A percentile compares a stretch with the other conserved stretches of the same genome.
phyloP scores from a whole-genome alignment of 2,113 vertebrate species.

The Falco punctatus region DNA sequence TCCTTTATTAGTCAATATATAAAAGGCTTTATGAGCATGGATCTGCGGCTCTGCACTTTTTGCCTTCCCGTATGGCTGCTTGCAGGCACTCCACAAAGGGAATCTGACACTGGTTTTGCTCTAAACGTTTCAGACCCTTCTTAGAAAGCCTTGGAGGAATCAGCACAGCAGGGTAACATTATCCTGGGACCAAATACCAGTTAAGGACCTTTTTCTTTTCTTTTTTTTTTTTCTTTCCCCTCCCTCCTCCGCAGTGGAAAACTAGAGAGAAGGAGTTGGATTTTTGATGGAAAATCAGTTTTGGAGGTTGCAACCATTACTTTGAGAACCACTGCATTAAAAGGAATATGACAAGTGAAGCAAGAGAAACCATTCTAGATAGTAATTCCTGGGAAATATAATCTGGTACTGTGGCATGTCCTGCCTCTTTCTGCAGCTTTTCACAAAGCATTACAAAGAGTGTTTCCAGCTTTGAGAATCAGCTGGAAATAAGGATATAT shows the following conservation, averaged over 20 bases:
- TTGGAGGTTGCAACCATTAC: neutral
- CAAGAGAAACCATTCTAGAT: neutral
- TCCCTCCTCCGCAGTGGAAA: neutral
- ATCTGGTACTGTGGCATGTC: neutral
- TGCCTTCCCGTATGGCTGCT: neutral
- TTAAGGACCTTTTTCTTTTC: neutral
- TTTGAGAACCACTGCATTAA: neutral
- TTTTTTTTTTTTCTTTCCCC: neutral
- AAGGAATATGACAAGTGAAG: neutral
- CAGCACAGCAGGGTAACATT: neutral
- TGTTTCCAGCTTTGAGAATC: neutral
- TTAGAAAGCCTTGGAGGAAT: neutral
- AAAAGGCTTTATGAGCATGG: neutral
- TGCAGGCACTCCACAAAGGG: neutral
- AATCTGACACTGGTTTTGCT: neutral
- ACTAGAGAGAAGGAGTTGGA: neutral
- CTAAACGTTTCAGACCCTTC: neutral
- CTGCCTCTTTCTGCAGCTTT: neutral
- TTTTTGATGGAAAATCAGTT: neutral
- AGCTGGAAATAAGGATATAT: neutral
- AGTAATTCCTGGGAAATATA: neutral
- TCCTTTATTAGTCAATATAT: neutral
- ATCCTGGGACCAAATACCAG: neutral
- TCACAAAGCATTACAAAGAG: neutral
- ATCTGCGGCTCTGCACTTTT: neutral